These are phyloP conservation scores for Hypothenemus hampei DNA, from an alignment of 1,140 invertebrate genomes.

Conservation along the genomic window DNA sequence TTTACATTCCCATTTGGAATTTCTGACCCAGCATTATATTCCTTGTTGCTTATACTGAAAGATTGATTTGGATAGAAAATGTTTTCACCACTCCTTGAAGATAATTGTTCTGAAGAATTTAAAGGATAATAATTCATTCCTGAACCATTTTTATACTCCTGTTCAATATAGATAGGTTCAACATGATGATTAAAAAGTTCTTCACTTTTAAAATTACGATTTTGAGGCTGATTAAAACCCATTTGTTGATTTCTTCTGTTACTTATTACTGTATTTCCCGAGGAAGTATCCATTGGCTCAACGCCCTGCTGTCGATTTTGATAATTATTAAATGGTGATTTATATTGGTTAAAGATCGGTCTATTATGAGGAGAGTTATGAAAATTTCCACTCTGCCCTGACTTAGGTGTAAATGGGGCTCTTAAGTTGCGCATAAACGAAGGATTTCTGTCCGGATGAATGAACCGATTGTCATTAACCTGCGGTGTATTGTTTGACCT, in stretches of 20 bases:
- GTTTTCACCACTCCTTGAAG: background rate
- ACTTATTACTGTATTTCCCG: background rate
- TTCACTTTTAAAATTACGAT: background rate
- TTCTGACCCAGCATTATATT: background rate
- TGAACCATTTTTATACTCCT: background rate
- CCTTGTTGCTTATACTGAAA: background rate
- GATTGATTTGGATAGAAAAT: background rate
- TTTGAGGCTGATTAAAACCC: background rate
- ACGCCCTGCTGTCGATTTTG: background rate
- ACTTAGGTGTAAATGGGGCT: background rate
- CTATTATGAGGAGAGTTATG: background rate
- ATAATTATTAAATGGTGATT: background rate
- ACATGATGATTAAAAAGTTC: background rate
- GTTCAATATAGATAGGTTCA: too few species aligned
- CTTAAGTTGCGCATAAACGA: background rate
- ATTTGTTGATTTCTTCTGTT: background rate
- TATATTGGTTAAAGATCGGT: background rate
- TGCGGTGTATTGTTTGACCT: background rate
- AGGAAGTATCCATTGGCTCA: background rate
- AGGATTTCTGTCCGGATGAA: background rate
- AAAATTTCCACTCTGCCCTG: background rate
- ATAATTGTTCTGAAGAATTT: background rate
- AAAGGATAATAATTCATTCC: background rate
- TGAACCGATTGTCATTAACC: background rate
- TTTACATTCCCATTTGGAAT: background rate